Evolutionary conservation across 1,140 invertebrate genomes (phyloP), one percentile per base, ranked within the genome.

Genomic region (Xylocopa sonorina): DNA sequence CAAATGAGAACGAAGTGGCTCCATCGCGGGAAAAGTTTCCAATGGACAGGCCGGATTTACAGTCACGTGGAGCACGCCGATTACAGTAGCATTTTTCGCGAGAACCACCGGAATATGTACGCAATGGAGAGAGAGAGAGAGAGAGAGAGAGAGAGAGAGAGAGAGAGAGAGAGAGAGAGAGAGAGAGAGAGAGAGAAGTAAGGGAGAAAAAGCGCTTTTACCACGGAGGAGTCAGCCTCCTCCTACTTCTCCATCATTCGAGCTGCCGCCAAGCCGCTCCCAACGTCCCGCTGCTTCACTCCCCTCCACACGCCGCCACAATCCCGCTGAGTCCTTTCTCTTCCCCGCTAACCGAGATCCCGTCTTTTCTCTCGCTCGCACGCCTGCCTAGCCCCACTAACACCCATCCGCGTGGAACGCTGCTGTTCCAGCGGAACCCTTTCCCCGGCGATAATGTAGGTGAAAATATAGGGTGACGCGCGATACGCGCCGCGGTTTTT

Each of bases 401-500:
- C 78, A 80, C 66, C 64, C 83, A 83, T 78, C 80, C 50, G 77
- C 68, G 38, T 72, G 77, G 66, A 78, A 78, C 58, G 68, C 57
- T 43, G 72, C 73, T 67, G 62, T 67, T 75, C 62, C 78, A 80
- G 32, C 64, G 53, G 46, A 80, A 80, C 78, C 78, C 78, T 80
- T 80, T 80, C 63, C 73, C 48, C 46, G 10, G 46, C 34, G 78
- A 67, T 80, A 80, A 80, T 80, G 62, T 80, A 80, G 78, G 78
- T 80, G 78, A 80, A 80, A 80, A 80, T 80, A 80, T 62, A 80
- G 73, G 78, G 73, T 76, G 78, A 76, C 48, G 78, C 66, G 74
- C 32, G 24, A 75, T 41, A 29, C 60, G 53, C n/a, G 43, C 5
- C 29, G 16, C 29, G 21, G 4, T 73, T 63, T 72, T 71, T 53